Conservation (phyloP, 1,140 invertebrate species). For the Pteromalus puparum region DNA sequence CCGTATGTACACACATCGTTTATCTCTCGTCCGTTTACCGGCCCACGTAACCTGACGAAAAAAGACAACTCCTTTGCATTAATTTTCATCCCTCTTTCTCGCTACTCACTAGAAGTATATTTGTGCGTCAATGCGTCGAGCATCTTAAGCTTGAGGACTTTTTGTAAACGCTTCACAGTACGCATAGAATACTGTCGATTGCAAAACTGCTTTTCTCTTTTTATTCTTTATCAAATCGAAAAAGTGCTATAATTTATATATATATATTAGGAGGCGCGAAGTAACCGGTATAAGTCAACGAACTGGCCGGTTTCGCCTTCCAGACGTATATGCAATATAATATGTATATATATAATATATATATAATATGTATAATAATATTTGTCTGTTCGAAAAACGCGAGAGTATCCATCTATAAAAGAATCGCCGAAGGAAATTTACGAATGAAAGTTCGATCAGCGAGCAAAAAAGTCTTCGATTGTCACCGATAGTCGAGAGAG, state of each 20-base stretch:
- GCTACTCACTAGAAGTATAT: conserved; percentile 26
- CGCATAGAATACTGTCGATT: conserved; percentile 50
- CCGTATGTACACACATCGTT: conserved; percentile 8
- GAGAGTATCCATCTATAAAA: not conserved
- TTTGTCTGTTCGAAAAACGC: conserved; percentile 4
- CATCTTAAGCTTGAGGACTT: conserved; percentile 35
- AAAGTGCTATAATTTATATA: not conserved
- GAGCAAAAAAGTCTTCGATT: not conserved
- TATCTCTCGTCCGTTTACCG: conserved; percentile 9
- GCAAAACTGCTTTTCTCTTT: conserved; percentile 39
- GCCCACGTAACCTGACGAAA: conserved; percentile 21
- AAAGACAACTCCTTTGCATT: not conserved
- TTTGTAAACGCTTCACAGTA: conserved; percentile 47
- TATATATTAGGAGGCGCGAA: not conserved
- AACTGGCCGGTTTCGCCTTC: not conserved
- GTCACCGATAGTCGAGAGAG: conserved; percentile 7
- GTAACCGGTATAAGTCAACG: not conserved
- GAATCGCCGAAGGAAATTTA: not conserved
- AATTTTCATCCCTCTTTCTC: not conserved
- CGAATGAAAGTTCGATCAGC: too few relatives aligned
- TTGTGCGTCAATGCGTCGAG: conserved; percentile 29
- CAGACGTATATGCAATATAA: conserved; percentile 8
- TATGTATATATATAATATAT: not conserved
- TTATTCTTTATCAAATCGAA: conserved; percentile 22
- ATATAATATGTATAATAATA: conserved; percentile 13